These are phyloP conservation scores for Bufo bufo DNA, from an alignment of 2,113 vertebrate species.

Conservation along the genomic window DNA sequence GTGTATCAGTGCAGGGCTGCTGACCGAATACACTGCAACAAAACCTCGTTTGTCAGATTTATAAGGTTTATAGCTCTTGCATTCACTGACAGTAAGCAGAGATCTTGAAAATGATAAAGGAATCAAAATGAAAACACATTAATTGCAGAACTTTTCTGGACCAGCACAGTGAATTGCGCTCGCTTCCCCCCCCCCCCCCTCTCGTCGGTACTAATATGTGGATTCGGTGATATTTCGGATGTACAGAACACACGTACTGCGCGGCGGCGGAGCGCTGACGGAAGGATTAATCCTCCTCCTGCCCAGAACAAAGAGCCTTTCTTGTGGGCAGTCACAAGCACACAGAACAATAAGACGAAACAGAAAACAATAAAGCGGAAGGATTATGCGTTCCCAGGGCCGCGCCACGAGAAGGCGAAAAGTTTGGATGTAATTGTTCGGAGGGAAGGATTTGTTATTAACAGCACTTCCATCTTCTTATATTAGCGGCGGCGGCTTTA, in stretches of 20 bases:
- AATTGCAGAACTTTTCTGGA: not conserved
- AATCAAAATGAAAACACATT: not conserved
- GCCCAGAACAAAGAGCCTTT: not conserved
- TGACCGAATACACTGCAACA: too few species aligned
- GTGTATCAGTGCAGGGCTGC: too few species aligned
- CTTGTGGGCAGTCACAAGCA: conserved; percentile 1
- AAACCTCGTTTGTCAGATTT: too few species aligned
- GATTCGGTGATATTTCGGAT: not conserved
- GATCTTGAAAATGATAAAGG: not conserved
- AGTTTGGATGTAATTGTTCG: conserved; percentile 18
- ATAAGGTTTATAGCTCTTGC: too few species aligned
- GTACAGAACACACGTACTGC: not conserved
- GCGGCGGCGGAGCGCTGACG: not conserved
- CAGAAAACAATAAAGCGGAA: not conserved
- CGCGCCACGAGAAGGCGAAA: not conserved
- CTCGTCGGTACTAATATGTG: not conserved
- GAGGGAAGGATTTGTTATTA: not conserved
- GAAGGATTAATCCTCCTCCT: conserved; percentile 1
- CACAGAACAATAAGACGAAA: not conserved
- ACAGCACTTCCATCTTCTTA: not conserved
- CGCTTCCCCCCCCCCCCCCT: not conserved
- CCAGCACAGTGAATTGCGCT: too few species aligned
- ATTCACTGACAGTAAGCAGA: not conserved
- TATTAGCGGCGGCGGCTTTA: not conserved
- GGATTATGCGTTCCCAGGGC: conserved; percentile 16